Evolutionary conservation across 1,140 invertebrate genomes (phyloP).

Genomic region (Rhynchophorus ferrugineus): DNA sequence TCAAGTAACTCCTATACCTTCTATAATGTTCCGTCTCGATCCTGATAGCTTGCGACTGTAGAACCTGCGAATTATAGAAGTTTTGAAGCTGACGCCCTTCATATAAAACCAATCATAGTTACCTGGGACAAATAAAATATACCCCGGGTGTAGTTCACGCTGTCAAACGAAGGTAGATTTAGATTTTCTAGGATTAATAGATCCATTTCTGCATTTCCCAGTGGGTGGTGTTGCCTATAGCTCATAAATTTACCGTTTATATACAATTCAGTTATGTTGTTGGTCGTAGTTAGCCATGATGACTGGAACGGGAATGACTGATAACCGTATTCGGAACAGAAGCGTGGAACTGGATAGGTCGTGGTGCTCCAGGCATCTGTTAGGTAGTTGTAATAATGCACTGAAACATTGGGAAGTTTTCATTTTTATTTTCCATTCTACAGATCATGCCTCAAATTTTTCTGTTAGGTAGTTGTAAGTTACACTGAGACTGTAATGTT

Average conservation of each 20-base stretch:
- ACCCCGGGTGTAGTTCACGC: slow-evolving; percentile 44
- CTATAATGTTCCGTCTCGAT: slow-evolving; percentile 85
- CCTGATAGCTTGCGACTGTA: slow-evolving; percentile 79
- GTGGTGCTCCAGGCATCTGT: slow-evolving; percentile 71
- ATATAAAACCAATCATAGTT: too few species aligned
- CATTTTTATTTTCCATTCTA: too few species aligned
- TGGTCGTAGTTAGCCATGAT: slow-evolving; percentile 51
- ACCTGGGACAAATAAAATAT: slow-evolving; percentile 72
- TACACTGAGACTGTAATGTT: too few species aligned
- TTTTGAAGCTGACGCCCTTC: too few species aligned
- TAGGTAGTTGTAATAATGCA: slow-evolving; percentile 89
- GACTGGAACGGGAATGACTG: slow-evolving; percentile 74
- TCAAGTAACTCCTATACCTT: slow-evolving; percentile 43
- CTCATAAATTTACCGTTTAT: slow-evolving; percentile 54
- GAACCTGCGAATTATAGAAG: slow-evolving; percentile 57
- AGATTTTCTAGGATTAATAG: slow-evolving; percentile 54
- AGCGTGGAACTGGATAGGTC: slow-evolving; percentile 72
- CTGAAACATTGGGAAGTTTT: slow-evolving; percentile 49
- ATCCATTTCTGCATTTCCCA: slow-evolving; percentile 57
- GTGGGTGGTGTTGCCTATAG: slow-evolving; percentile 76
- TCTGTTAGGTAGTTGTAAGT: too few species aligned
- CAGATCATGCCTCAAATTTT: too few species aligned
- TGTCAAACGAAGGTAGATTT: slow-evolving; percentile 46
- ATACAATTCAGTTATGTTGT: slow-evolving; percentile 49
- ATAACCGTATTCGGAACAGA: slow-evolving; percentile 93